Conservation (phyloP, 2,888 invertebrate species). For the Hyalella azteca region DNA sequence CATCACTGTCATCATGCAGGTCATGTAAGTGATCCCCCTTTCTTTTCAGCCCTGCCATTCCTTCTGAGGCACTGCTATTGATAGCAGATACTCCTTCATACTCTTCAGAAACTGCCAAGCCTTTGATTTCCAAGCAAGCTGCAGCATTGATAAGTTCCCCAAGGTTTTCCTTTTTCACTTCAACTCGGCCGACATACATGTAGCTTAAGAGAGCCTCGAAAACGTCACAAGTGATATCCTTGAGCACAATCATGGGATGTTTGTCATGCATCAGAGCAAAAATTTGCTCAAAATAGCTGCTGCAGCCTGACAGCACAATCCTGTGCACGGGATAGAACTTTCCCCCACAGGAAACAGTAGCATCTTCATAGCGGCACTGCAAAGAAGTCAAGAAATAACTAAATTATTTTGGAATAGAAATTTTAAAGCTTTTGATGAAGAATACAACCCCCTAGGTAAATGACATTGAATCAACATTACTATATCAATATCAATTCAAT, state of each 20-base stretch:
- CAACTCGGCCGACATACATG: conserved; percentile 35
- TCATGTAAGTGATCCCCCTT: not conserved
- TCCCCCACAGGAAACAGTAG: conserved; percentile 19
- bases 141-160: conserved; percentile 35
- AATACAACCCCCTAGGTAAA: too few relatives aligned
- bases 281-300: conserved; percentile 28
- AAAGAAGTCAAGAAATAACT: not conserved
- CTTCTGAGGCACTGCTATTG: not conserved
- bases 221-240: conserved; percentile 8
- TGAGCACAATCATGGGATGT: conserved; percentile 29
- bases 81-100: conserved; percentile 13
- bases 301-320: conserved; percentile 27
- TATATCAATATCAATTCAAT: too few relatives aligned
- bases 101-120: conserved; percentile 13
- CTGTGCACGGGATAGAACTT: conserved; percentile 24
- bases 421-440: too few relatives aligned
- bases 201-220: conserved; percentile 35
- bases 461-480: too few relatives aligned
- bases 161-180: not conserved
- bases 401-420: too few relatives aligned
- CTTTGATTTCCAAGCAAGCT: conserved; percentile 26
- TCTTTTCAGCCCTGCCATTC: not conserved
- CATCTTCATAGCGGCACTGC: conserved; percentile 24
- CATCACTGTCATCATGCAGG: not conserved
- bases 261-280: conserved; percentile 10